Conservation (phyloP, 53 echinoderm and acorn worm species). For the Holothuria leucospilota region DNA sequence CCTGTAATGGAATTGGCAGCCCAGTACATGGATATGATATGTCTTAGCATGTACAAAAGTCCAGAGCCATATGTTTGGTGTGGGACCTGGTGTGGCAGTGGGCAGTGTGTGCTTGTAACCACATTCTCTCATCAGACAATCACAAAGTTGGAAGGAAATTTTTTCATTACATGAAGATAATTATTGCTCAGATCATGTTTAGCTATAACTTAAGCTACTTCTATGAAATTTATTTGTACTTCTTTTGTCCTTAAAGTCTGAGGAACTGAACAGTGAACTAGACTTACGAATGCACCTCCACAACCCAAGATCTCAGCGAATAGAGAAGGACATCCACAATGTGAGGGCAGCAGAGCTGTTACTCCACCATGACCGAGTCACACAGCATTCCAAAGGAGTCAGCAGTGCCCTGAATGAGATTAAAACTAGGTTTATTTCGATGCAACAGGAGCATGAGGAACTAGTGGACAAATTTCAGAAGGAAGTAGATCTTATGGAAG, state of each 20-base stretch:
- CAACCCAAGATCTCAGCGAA: slow-evolving; percentile 83
- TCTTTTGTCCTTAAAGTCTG: slow-evolving; percentile 47
- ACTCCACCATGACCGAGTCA: slow-evolving; percentile 89
- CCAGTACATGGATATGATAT: too few species aligned
- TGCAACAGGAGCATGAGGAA: slow-evolving; percentile 94
- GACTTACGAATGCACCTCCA: slow-evolving; percentile 91
- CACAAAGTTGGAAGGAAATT: too few species aligned
- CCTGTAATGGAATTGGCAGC: too few species aligned
- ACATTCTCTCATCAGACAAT: too few species aligned
- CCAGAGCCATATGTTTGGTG: too few species aligned
- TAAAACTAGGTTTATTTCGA: slow-evolving; percentile 79
- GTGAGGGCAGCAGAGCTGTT: slow-evolving; percentile 94
- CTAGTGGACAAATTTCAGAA: slow-evolving; percentile 83
- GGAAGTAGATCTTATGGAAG: slow-evolving; percentile 92
- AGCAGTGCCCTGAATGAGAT: slow-evolving; percentile 83
- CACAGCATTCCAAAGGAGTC: slow-evolving; percentile 91
- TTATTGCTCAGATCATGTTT: background rate
- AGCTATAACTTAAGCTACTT: too few species aligned
- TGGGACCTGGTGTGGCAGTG: too few species aligned
- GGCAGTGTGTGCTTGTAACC: too few species aligned
- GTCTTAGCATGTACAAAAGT: too few species aligned
- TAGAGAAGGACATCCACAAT: slow-evolving; percentile 94
- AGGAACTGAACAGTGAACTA: slow-evolving; percentile 96
- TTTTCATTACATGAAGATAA: too few species aligned
- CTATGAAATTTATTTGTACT: background rate